Evolutionary conservation across 2,113 vertebrate genomes (phyloP).

Genomic region (Puma concolor): DNA sequence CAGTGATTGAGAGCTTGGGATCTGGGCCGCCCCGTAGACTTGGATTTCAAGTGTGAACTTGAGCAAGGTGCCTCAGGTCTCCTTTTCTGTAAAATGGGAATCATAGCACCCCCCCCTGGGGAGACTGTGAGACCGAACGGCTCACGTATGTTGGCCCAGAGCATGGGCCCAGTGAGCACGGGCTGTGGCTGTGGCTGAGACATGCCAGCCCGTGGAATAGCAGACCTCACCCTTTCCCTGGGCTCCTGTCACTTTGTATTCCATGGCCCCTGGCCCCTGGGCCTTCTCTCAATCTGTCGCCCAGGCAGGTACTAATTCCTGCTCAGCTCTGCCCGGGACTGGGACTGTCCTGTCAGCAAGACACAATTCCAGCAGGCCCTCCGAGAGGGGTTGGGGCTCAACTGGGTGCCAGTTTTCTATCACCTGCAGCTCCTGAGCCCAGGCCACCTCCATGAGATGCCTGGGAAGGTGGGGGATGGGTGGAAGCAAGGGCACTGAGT

Average conservation of each 20-base stretch:
- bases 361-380: neutral
- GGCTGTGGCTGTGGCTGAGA: neutral
- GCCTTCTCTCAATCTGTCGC: neutral
- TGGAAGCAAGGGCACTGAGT: neutral
- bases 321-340: neutral
- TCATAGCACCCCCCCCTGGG: neutral
- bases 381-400: neutral
- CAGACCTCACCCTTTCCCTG: neutral
- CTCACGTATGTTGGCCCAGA: fast-evolving
- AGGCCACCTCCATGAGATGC: neutral
- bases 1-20: neutral
- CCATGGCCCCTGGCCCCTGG: fast-evolving
- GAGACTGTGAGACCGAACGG: neutral
- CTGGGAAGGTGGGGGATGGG: neutral
- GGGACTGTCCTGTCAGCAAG: neutral
- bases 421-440: neutral
- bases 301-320: neutral
- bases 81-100: neutral
- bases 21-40: neutral
- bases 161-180: fast-evolving
- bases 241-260: neutral
- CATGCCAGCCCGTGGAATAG: fast-evolving
- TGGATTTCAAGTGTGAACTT: neutral
- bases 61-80: neutral
- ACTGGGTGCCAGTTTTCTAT: neutral